Conservation (phyloP, 2,888 invertebrate species). For the Mechanitis mazaeus region DNA sequence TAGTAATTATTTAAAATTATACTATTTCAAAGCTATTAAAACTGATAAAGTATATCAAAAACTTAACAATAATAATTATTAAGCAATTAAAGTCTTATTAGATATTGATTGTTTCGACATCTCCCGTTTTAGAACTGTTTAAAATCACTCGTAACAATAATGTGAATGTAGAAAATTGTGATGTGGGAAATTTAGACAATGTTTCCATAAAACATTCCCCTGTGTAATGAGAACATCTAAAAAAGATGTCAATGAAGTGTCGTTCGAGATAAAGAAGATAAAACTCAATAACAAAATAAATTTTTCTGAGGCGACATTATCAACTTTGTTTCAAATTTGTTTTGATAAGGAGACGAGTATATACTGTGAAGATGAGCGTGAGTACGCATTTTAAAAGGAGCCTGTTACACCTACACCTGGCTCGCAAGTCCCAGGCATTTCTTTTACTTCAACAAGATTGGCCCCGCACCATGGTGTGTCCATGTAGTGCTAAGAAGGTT, state of each 20-base stretch:
- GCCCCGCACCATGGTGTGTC: no score
- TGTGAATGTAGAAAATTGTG: constrained; percentile 20
- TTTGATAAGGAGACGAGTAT: no score
- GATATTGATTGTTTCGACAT: constrained; percentile 1
- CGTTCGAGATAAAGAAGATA: background rate
- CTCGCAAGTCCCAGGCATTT: no score
- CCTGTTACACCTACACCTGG: no score
- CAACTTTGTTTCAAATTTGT: no score
- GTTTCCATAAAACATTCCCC: constrained; percentile 14
- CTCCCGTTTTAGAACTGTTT: constrained; percentile 6
- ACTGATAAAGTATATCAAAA: background rate
- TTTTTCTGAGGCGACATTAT: background rate
- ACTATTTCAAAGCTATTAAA: background rate
- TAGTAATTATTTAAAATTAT: no score
- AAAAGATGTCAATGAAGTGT: constrained; percentile 11
- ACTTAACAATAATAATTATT: background rate
- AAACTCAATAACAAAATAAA: background rate
- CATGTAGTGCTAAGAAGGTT: no score
- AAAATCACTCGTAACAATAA: constrained; percentile 17
- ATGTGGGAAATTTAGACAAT: constrained; percentile 19
- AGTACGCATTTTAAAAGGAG: no score
- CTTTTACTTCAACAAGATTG: no score
- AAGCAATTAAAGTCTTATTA: background rate
- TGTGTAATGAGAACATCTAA: constrained; percentile 18
- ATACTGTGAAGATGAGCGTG: no score